Evolutionary conservation across 2,113 vertebrate genomes (phyloP).

Genomic region (Bufo bufo): DNA sequence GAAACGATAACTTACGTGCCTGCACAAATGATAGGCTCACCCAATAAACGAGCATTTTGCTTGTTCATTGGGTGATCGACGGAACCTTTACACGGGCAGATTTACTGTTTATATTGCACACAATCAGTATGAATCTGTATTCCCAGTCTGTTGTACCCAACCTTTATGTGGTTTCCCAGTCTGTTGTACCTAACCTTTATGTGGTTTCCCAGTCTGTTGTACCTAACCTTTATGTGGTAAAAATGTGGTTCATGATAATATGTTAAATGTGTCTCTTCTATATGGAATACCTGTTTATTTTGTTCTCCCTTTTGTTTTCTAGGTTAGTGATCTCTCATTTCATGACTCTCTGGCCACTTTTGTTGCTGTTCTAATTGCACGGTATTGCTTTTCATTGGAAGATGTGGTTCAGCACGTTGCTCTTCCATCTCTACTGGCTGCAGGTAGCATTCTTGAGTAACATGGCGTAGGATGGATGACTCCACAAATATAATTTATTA

Average conservation of each 20-base stretch:
- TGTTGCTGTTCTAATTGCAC: conserved; percentile 73
- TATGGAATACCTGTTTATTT: not conserved
- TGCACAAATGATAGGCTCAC: too few species aligned
- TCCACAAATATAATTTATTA: not conserved
- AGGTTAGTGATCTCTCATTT: conserved; percentile 80
- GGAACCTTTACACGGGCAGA: too few species aligned
- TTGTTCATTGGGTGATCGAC: too few species aligned
- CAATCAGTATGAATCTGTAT: not conserved
- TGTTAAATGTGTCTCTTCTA: not conserved
- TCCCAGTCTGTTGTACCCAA: not conserved
- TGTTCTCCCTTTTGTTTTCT: conserved; percentile 57
- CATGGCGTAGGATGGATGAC: not conserved
- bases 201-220: too few species aligned
- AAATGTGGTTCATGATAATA: not conserved
- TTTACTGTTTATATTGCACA: not conserved
- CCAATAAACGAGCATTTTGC: too few species aligned
- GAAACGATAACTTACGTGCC: too few species aligned
- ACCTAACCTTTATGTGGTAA: not conserved
- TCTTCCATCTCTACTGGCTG: conserved; percentile 76
- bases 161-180: not conserved
- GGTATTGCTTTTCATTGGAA: conserved; percentile 77
- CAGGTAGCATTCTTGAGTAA: conserved; percentile 63
- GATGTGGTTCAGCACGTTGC: conserved; percentile 77
- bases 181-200: too few species aligned
- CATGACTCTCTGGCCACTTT: conserved; percentile 78